phyloP scores from a whole-genome alignment of 2,888 invertebrate genomes.

The Cyaniris semiargus region DNA sequence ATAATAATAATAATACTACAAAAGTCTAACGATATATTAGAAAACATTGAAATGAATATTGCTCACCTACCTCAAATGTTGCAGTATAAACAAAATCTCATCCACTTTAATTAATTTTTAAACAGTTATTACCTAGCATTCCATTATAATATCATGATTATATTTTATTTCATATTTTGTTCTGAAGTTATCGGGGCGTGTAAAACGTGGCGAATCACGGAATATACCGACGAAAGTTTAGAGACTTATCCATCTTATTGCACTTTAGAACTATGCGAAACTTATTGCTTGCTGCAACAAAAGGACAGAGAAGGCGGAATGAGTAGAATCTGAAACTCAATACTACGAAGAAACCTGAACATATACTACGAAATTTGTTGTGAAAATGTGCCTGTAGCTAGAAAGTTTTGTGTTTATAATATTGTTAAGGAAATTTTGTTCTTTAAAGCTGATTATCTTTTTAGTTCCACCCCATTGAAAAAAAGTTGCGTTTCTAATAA shows the following conservation, averaged over 20 bases:
- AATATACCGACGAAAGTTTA: slow-evolving; percentile 1
- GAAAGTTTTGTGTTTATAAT: neutral
- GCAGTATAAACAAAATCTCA: too few relatives aligned
- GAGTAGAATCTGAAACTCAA: slow-evolving; percentile 15
- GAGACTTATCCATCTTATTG: slow-evolving; percentile 24
- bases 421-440: neutral
- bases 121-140: too few relatives aligned
- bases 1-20: too few relatives aligned
- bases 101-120: too few relatives aligned
- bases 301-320: slow-evolving; percentile 18
- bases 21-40: too few relatives aligned
- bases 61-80: too few relatives aligned
- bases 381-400: neutral
- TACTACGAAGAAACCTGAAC: neutral
- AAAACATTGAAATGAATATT: too few relatives aligned
- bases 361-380: neutral
- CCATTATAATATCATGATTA: too few relatives aligned
- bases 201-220: neutral
- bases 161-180: neutral
- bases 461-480: neutral
- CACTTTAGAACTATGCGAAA: slow-evolving; percentile 20
- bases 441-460: neutral
- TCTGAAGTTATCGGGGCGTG: neutral
- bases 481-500: neutral
- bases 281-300: slow-evolving; percentile 14